A percentile compares a stretch with the other conserved stretches of the same genome.
Evolutionary conservation across 1,140 invertebrate genomes (phyloP).

Genomic region (Ceratosolen fusciceps): DNA sequence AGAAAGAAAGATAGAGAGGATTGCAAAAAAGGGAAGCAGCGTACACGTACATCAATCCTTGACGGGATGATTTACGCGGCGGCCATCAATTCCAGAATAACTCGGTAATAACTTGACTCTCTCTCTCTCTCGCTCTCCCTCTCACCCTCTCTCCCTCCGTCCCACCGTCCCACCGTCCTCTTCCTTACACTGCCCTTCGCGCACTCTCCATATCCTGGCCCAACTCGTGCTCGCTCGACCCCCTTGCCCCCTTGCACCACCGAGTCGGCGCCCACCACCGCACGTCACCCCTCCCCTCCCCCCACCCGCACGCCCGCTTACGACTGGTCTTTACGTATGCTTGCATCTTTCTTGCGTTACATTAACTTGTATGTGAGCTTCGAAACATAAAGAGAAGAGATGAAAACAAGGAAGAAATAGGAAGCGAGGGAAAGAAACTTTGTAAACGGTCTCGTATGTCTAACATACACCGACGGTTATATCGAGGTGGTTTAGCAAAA

Average conservation of each 20-base stretch:
- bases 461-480: neutral
- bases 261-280: too few relatives aligned
- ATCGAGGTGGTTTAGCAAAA: conserved; percentile 10
- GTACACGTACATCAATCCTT: conserved; percentile 61
- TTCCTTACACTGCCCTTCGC: conserved; percentile 3
- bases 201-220: conserved; percentile 33
- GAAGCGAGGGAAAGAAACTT: conserved; percentile 34
- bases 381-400: conserved; percentile 14
- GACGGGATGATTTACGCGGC: conserved; percentile 64
- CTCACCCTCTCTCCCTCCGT: conserved; percentile 39
- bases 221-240: conserved; percentile 15
- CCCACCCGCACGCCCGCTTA: conserved; percentile 7
- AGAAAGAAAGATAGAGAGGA: conserved; percentile 47
- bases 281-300: neutral
- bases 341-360: neutral
- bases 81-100: conserved; percentile 65
- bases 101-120: conserved; percentile 63
- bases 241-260: neutral
- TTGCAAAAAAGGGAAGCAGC: conserved; percentile 51
- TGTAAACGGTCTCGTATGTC: conserved; percentile 27
- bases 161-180: conserved; percentile 2
- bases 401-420: conserved; percentile 26
- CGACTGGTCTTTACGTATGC: conserved; percentile 5
- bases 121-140: conserved; percentile 38
- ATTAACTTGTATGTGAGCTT: conserved; percentile 26